These are phyloP conservation scores for Deroplatys truncata DNA, from an alignment of 2,888 invertebrate genomes.

Conservation along the genomic window DNA sequence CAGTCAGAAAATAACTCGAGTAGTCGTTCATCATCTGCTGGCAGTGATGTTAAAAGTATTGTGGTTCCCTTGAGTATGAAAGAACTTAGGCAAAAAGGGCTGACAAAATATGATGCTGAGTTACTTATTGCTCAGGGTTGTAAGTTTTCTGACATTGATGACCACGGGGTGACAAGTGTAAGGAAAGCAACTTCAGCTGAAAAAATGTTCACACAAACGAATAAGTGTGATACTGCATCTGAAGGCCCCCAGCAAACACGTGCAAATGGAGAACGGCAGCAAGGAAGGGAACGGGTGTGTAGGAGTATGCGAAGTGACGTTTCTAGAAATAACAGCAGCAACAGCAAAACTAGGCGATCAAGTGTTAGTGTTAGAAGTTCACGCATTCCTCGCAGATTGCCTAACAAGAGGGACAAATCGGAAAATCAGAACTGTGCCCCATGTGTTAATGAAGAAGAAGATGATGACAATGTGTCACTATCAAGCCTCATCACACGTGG, in stretches of 20 bases:
- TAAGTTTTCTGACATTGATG: conserved; percentile 60
- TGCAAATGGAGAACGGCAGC: conserved; percentile 9
- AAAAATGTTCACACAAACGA: conserved; percentile 21
- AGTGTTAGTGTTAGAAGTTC: background rate
- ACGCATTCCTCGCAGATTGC: background rate
- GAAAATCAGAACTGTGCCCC: background rate
- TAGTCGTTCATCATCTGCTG: conserved; percentile 28
- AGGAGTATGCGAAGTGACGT: background rate
- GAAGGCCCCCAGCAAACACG: background rate
- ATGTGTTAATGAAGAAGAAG: conserved; percentile 10
- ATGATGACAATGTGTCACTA: conserved; percentile 29
- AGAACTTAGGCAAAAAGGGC: conserved; percentile 77
- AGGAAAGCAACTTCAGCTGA: conserved; percentile 15
- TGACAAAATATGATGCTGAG: conserved; percentile 86
- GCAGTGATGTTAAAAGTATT: conserved; percentile 43
- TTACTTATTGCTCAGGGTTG: conserved; percentile 78
- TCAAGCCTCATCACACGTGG: conserved; percentile 20
- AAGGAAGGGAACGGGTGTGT: conserved; percentile 32
- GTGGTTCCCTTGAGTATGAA: conserved; percentile 75
- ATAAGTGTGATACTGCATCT: background rate
- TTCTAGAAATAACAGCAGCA: background rate
- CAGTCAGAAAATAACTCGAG: conserved; percentile 22
- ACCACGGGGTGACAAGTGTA: conserved; percentile 32
- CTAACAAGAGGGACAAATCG: conserved; percentile 10
- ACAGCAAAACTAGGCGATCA: background rate